These are phyloP conservation scores for Gadopsis marmoratus DNA, from an alignment of 2,797 vertebrate genomes.

Conservation along the genomic window DNA sequence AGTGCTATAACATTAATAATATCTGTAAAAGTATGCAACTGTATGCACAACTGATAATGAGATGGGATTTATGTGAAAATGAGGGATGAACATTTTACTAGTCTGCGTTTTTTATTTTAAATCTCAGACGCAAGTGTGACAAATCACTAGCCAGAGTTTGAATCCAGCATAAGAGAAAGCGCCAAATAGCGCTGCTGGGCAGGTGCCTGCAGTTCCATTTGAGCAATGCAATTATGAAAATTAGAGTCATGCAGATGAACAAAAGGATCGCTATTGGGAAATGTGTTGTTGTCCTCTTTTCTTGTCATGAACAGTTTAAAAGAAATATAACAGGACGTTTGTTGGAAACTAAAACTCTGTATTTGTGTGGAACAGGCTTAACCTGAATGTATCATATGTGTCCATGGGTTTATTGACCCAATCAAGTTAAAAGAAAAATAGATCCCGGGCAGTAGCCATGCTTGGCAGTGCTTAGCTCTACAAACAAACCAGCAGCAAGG, in stretches of 20 bases:
- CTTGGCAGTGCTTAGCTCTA: constrained; percentile 6
- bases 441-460: constrained; percentile 17
- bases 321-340: constrained; percentile 24
- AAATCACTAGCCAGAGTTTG: constrained; percentile 70
- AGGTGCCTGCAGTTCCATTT: constrained; percentile 79
- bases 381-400: constrained; percentile 16
- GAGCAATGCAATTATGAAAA: constrained; percentile 85
- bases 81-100: constrained; percentile 73
- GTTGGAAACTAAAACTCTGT: constrained; percentile 21
- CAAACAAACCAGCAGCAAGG: constrained; percentile 58
- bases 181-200: constrained; percentile 77
- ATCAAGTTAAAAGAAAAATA: constrained; percentile 35
- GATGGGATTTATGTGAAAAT: constrained; percentile 73
- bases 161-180: constrained; percentile 60
- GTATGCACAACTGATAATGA: constrained; percentile 74
- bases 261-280: constrained; percentile 81
- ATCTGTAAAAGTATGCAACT: constrained; percentile 72
- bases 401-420: constrained; percentile 36
- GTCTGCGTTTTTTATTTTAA: constrained; percentile 30
- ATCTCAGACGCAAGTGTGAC: constrained; percentile 59
- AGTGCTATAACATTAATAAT: constrained; percentile 69
- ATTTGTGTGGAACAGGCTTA: constrained; percentile 11
- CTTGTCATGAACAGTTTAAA: constrained; percentile 39
- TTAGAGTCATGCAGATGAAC: constrained; percentile 87
- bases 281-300: constrained; percentile 62